Base-by-base conservation (phyloP, 2,113 vertebrate genomes). In the Jacana jacana region DNA sequence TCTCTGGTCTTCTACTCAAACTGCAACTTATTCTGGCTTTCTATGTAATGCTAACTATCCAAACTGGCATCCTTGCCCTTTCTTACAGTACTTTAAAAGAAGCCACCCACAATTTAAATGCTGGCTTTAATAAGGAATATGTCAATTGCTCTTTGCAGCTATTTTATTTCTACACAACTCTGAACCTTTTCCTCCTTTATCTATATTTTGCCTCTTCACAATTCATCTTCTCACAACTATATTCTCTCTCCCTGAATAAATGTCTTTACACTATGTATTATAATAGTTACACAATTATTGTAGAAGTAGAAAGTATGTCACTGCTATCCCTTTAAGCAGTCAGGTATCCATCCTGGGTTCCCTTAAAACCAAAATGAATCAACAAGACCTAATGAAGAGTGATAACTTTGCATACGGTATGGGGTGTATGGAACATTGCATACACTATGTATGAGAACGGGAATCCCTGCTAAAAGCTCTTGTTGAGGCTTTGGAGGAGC, bases 21-120 rank as follows among this genome's bases (percentile, higher is more conserved):
- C 86, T 87, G 55, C 42, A 95, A 84, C 61, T 75, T 95, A 81
- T 86, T 90, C 65, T 96, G 88, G 51, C 57, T 81, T 94, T 78
- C 55, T 22, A 33, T 76, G 48, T 93, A 93, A 78, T 86, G 76
- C 39, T 78, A 83, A 31, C 61, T 91, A 71, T 89, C 20, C 79
- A 88, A 25, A n/a, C 55, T 93, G 88, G 51, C 51, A 77, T 51
- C 46, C 25, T 52, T 84, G 30, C 60, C 88, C 57, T 83, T 93
- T 86, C 55, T 73, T 91, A 81, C 9, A 40, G 30, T 68, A 37
- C 42, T 91, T 95, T 71, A 78, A 83, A 81, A 90, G 24, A 4
- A 5, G 60, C 69, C 51, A 70, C 13, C 31, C 71, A 28, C 48
- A 78, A 48, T 65, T 91, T 66, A 93, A 93, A 88, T 55, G 42